Conservation (phyloP, 2,113 vertebrate species). For the Trichechus manatus region DNA sequence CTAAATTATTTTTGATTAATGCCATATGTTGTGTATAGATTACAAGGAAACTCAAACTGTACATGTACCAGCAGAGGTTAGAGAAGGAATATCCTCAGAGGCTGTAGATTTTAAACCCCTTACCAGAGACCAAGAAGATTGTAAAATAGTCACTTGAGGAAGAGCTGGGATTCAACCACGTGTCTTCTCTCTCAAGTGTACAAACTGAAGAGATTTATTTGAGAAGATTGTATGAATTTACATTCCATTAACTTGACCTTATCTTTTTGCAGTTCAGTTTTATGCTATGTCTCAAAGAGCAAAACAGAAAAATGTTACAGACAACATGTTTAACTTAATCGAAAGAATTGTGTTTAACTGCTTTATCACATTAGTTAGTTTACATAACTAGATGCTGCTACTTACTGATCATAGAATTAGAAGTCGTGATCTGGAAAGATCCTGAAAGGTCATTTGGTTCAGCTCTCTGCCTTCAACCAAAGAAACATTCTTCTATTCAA, state of each 20-base stretch:
- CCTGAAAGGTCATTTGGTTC: background rate
- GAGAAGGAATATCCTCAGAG: background rate
- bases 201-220: background rate
- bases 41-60: background rate
- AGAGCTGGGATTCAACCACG: background rate
- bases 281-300: background rate
- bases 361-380: background rate
- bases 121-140: background rate
- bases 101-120: background rate
- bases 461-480: background rate
- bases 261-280: background rate
- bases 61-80: background rate
- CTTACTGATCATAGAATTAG: background rate
- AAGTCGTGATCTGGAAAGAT: background rate
- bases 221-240: background rate
- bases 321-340: background rate
- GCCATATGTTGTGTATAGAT: background rate
- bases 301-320: background rate
- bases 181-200: background rate
- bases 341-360: background rate
- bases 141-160: background rate
- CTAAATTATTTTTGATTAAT: slow-evolving; percentile 31
- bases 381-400: background rate
- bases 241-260: background rate
- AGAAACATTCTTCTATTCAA: background rate